Evolutionary conservation across 2,797 vertebrate genomes (phyloP), one percentile per base, ranked within the genome.

Genomic region (Chelmon rostratus): DNA sequence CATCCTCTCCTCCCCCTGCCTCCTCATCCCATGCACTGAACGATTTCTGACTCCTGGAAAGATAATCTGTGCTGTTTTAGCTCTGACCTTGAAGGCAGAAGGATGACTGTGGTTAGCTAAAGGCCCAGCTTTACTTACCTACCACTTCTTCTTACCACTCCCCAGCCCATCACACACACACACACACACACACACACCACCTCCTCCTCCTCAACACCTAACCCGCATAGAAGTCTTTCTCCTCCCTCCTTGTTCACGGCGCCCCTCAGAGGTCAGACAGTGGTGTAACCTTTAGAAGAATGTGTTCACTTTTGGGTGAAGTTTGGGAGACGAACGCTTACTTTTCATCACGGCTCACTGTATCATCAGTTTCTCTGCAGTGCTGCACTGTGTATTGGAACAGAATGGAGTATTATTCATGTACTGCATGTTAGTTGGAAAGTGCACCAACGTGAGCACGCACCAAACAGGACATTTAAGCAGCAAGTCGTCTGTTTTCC

Each of bases 71-170:
- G 33, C 49, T 28, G 49, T 58, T 86, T 82, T 25, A 73, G 69
- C 67, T 83, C 52, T 1, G 68, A 76, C 80, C 82, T 86, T 85
- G 84, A 64, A 76, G 72, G 77, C 69, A 70, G 57, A 44, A n/a
- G 70, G 83, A 73, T 73, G 74, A 67, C 40, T 90, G 81, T 68
- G 84, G 86, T 80, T 65, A 66, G 58, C 75, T 28, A 23, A 61
- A 56, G 87, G 70, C 62, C n/a, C 74, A 16, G 61, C 75, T 81
- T 59, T 67, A 71, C 73, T 77, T 77, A 72, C 75, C 75, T 23
- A 44, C 8, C 31, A 16, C 21, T 53, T 37, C 38, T 35, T 46
- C 81, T 76, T 54, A 58, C 76, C 46, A 59, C 31, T 38, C 40
- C 42, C 21, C 44, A 23, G 16, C 28, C 28, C 35, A 37, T 8